Percentiles rank a stretch among this genome's conserved stretches.
Conservation (phyloP, 2,888 invertebrate species). For the Drosophila subsilvestris region DNA sequence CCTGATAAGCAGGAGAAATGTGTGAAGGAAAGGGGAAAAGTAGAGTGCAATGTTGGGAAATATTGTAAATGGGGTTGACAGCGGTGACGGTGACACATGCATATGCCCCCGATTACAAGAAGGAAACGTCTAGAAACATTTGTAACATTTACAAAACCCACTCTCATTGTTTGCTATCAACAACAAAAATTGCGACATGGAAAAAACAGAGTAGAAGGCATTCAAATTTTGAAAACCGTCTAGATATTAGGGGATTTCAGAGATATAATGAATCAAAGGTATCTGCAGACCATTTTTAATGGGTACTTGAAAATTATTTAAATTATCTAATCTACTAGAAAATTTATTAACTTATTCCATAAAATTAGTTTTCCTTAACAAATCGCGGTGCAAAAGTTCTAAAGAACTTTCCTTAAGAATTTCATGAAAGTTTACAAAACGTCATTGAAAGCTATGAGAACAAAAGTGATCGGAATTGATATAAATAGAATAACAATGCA, state of each 20-base stretch:
- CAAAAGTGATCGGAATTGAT: too few relatives aligned
- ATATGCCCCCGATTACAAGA: background rate
- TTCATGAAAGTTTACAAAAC: too few relatives aligned
- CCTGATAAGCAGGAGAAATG: constrained; percentile 27
- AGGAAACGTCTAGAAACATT: background rate
- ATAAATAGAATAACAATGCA: too few relatives aligned
- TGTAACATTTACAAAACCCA: background rate
- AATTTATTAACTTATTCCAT: too few relatives aligned
- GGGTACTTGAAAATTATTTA: too few relatives aligned
- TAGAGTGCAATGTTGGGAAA: background rate
- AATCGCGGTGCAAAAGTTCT: too few relatives aligned
- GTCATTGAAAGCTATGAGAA: too few relatives aligned
- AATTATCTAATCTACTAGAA: too few relatives aligned
- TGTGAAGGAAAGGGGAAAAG: background rate
- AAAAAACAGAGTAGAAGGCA: background rate
- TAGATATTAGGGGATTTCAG: background rate
- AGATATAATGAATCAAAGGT: background rate
- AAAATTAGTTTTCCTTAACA: too few relatives aligned
- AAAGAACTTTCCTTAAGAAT: too few relatives aligned
- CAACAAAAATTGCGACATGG: background rate
- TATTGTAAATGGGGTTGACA: background rate
- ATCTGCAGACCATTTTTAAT: too few relatives aligned
- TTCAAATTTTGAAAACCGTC: background rate
- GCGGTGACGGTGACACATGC: background rate
- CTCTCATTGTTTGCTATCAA: background rate